Evolutionary conservation across 2,113 vertebrate genomes (phyloP).

Genomic region (Tor tambroides): DNA sequence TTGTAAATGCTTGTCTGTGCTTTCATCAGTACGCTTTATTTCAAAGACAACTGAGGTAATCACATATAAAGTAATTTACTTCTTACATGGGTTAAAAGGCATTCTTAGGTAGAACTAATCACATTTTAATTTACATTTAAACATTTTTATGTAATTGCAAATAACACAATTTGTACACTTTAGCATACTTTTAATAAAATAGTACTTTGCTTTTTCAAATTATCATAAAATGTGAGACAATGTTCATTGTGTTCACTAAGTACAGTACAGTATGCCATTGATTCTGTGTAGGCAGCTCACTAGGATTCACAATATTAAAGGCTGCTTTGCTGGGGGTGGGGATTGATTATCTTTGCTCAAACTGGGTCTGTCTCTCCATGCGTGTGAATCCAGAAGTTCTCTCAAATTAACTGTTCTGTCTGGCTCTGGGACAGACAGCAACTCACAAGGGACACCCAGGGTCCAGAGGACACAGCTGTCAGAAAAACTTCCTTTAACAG

Average conservation of each 20-base stretch:
- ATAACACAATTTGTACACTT: too few relatives aligned
- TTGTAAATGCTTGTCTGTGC: too few relatives aligned
- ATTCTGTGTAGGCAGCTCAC: not conserved
- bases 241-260: not conserved
- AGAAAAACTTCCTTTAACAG: constrained; percentile 43
- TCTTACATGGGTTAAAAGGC: too few relatives aligned
- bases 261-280: not conserved
- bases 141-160: too few relatives aligned
- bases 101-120: too few relatives aligned
- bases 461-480: constrained; percentile 44
- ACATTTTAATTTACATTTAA: too few relatives aligned
- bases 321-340: constrained; percentile 27
- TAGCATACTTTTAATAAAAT: too few relatives aligned
- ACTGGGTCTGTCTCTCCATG: constrained; percentile 55
- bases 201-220: not conserved
- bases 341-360: constrained; percentile 47
- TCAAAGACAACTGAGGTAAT: too few relatives aligned
- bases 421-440: constrained; percentile 37
- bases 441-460: constrained; percentile 45
- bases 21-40: too few relatives aligned
- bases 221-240: not conserved
- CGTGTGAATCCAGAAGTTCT: constrained; percentile 61
- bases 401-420: constrained; percentile 55
- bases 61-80: too few relatives aligned
- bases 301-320: constrained; percentile 8